These are phyloP conservation scores for Cheilosia urbana DNA, from an alignment of 2,888 invertebrate genomes.

Conservation along the genomic window DNA sequence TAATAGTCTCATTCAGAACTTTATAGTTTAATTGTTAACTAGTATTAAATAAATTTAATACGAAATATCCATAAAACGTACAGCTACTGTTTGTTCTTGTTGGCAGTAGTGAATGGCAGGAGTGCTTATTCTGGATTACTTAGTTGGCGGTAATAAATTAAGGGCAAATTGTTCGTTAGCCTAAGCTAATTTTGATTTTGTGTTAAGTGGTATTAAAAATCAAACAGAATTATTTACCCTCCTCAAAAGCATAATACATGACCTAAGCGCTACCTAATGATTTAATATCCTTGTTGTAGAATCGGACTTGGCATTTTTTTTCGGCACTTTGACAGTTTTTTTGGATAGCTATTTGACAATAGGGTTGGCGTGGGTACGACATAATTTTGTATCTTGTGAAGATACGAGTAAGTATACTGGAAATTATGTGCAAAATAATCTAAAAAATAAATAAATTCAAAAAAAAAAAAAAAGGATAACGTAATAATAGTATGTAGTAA, in stretches of 20 bases:
- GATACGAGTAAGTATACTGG: slow-evolving; percentile 43
- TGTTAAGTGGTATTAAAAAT: slow-evolving; percentile 61
- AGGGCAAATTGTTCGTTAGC: slow-evolving; percentile 27
- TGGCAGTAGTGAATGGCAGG: slow-evolving; percentile 81
- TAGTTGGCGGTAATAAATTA: slow-evolving; percentile 45
- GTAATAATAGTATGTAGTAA: slow-evolving; percentile 11
- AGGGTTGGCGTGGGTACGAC: slow-evolving; percentile 5
- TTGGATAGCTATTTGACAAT: slow-evolving; percentile 14
- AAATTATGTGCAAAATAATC: slow-evolving; percentile 65
- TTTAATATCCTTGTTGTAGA: slow-evolving; percentile 17
- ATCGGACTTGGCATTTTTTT: slow-evolving; percentile 39
- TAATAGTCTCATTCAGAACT: slow-evolving; percentile 84
- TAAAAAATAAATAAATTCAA: slow-evolving; percentile 48
- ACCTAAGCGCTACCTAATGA: slow-evolving; percentile 52
- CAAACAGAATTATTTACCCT: slow-evolving; percentile 45
- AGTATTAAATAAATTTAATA: slow-evolving; percentile 56
- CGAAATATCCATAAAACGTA: slow-evolving; percentile 77
- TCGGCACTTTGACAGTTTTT: slow-evolving; percentile 41
- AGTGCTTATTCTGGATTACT: slow-evolving; percentile 64
- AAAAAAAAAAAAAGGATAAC: slow-evolving; percentile 9
- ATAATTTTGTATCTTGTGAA: slow-evolving; percentile 9
- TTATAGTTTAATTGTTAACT: slow-evolving; percentile 66
- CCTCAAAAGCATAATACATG: slow-evolving; percentile 59
- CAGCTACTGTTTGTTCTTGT: slow-evolving; percentile 84
- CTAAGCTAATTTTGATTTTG: slow-evolving; percentile 53